Evolutionary conservation across 2,113 vertebrate species (phyloP).

Genomic region (Xyliphius kryptos): DNA sequence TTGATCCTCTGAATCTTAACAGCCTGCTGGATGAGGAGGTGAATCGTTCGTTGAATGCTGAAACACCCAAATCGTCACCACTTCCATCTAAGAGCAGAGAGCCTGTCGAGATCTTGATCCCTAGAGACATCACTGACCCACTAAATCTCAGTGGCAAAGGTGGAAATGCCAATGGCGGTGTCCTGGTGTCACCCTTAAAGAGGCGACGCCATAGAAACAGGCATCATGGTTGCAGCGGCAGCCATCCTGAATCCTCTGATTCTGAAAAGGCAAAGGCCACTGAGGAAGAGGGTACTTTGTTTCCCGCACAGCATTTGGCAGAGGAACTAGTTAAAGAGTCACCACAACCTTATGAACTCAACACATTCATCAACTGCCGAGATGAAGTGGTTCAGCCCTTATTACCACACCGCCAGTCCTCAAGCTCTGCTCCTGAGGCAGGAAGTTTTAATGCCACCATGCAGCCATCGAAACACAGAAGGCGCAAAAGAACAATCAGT

Average conservation of each 20-base stretch:
- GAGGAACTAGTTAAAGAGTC: conserved; percentile 43
- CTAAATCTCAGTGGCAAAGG: conserved; percentile 71
- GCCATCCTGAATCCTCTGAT: too few species aligned
- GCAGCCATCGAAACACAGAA: conserved; percentile 66
- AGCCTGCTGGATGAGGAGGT: conserved; percentile 85
- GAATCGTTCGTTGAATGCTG: conserved; percentile 75
- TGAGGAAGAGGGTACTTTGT: conserved; percentile 5
- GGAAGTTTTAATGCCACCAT: too few species aligned
- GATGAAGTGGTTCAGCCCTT: conserved; percentile 75
- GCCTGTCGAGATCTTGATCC: conserved; percentile 84
- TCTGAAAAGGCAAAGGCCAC: conserved; percentile 11
- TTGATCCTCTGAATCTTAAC: conserved; percentile 87
- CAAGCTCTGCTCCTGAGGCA: conserved; percentile 21
- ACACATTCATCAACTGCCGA: conserved; percentile 81
- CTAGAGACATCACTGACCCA: conserved; percentile 85
- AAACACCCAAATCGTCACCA: conserved; percentile 82
- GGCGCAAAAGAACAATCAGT: conserved; percentile 71
- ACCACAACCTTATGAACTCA: conserved; percentile 78
- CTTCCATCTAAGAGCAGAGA: conserved; percentile 72
- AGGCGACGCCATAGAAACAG: conserved; percentile 71
- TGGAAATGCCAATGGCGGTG: conserved; percentile 50
- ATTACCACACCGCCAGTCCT: conserved; percentile 55
- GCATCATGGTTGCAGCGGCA: conserved; percentile 48
- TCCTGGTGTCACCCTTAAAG: conserved; percentile 72
- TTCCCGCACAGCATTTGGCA: too few species aligned